Evolutionary conservation across 2,888 invertebrate genomes (phyloP).

Genomic region (Drosophila phalerata): DNA sequence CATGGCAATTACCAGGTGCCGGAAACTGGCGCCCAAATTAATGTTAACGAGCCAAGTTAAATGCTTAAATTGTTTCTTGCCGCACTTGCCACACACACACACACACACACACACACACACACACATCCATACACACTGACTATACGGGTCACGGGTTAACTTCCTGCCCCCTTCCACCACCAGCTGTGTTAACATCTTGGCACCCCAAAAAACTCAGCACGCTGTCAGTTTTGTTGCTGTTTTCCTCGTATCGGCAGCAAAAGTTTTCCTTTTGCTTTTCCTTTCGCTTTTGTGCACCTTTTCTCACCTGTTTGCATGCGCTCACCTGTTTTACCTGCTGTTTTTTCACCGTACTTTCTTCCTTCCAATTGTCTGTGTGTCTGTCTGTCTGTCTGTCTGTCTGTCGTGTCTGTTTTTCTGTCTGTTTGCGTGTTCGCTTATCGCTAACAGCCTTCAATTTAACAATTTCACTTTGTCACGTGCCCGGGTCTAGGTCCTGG

Average conservation of each 20-base stretch:
- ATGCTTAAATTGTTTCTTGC: conserved; percentile 67
- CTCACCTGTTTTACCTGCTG: conserved; percentile 30
- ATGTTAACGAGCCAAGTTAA: conserved; percentile 71
- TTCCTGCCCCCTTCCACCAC: not conserved
- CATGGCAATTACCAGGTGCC: conserved; percentile 44
- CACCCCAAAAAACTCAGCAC: conserved; percentile 36
- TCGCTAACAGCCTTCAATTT: conserved; percentile 66
- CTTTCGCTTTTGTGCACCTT: conserved; percentile 39
- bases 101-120: conserved; percentile 15
- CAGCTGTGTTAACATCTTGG: conserved; percentile 14
- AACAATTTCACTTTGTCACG: conserved; percentile 70
- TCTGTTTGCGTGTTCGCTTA: conserved; percentile 62
- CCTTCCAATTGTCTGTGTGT: not conserved
- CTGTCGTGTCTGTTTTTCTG: not conserved
- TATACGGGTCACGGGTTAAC: conserved; percentile 49
- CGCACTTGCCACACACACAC: conserved; percentile 37
- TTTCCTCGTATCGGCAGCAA: conserved; percentile 50
- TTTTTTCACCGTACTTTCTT: not conserved
- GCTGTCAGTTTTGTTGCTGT: conserved; percentile 43
- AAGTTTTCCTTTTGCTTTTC: conserved; percentile 46
- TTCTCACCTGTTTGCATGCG: conserved; percentile 41
- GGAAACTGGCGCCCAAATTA: conserved; percentile 65
- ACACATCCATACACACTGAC: conserved; percentile 3
- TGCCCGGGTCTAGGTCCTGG: conserved; percentile 31
- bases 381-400: not conserved